These are phyloP conservation scores for Candoia aspera DNA, from an alignment of 2,113 vertebrate genomes.

Conservation along the genomic window DNA sequence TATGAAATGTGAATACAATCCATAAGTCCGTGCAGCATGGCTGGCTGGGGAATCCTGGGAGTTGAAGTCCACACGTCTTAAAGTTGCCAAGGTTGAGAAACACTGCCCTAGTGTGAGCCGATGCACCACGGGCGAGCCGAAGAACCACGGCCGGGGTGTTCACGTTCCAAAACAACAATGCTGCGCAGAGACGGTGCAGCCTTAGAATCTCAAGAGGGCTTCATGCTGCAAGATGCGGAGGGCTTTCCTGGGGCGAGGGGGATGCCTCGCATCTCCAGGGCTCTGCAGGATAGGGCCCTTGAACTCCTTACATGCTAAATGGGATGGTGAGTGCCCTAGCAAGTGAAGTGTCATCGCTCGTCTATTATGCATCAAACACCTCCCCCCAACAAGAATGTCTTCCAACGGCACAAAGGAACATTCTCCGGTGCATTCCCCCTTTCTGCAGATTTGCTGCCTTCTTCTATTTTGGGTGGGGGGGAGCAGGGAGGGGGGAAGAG, in stretches of 20 bases:
- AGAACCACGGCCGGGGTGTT: no score
- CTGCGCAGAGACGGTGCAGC: accelerated
- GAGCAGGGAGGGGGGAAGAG: neutral
- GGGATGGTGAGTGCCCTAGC: slow-evolving; percentile 49
- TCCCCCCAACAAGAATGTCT: slow-evolving; percentile 60
- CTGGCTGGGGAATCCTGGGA: no score
- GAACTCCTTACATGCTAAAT: slow-evolving; percentile 50
- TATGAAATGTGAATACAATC: no score
- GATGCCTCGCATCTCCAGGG: neutral
- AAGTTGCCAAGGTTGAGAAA: no score
- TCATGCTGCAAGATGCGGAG: accelerated
- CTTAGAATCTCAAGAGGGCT: accelerated
- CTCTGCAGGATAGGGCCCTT: slow-evolving; percentile 43
- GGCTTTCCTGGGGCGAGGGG: neutral
- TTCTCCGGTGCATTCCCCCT: slow-evolving; percentile 18
- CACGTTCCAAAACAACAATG: neutral
- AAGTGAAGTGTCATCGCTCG: slow-evolving; percentile 57
- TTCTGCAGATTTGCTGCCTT: slow-evolving; percentile 59
- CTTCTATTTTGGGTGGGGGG: slow-evolving; percentile 64
- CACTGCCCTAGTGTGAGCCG: no score
- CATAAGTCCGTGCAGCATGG: no score
- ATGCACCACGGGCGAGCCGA: neutral
- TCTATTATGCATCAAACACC: slow-evolving; percentile 56
- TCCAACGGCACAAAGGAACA: slow-evolving; percentile 53
- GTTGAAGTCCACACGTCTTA: no score